Conservation (phyloP, 2,113 vertebrate species). For the Ornithorhynchus anatinus region DNA sequence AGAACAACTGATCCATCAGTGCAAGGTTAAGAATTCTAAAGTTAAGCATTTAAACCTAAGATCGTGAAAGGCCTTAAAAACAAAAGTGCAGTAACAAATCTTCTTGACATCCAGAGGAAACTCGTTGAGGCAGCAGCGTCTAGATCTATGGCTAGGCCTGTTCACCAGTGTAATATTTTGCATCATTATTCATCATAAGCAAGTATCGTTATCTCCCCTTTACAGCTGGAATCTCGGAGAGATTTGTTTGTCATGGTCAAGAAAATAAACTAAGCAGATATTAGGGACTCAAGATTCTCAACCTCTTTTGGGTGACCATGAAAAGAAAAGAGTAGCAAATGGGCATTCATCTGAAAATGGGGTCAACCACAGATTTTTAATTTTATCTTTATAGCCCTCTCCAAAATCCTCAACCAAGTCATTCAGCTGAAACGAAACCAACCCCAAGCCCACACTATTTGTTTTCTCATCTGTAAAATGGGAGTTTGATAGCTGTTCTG, state of each 20-base stretch:
- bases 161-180: background rate
- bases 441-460: too few relatives aligned
- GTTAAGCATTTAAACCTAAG: conserved; percentile 4
- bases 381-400: too few relatives aligned
- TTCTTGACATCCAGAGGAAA: background rate
- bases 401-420: too few relatives aligned
- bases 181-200: too few relatives aligned
- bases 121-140: background rate
- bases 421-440: too few relatives aligned
- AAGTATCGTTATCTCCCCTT: too few relatives aligned
- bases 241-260: background rate
- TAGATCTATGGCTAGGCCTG: background rate
- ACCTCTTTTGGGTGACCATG: too few relatives aligned
- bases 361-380: too few relatives aligned
- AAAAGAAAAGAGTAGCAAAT: too few relatives aligned
- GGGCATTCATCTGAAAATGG: too few relatives aligned
- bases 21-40: background rate
- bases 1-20: background rate
- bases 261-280: background rate
- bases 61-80: background rate
- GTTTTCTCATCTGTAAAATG: too few relatives aligned
- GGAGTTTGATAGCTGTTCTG: too few relatives aligned
- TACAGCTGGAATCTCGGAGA: background rate
- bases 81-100: background rate
- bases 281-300: background rate